Evolutionary conservation across 2,113 vertebrate genomes (phyloP), one percentile per base, ranked within the genome.

Genomic region (Nothocercus julius): DNA sequence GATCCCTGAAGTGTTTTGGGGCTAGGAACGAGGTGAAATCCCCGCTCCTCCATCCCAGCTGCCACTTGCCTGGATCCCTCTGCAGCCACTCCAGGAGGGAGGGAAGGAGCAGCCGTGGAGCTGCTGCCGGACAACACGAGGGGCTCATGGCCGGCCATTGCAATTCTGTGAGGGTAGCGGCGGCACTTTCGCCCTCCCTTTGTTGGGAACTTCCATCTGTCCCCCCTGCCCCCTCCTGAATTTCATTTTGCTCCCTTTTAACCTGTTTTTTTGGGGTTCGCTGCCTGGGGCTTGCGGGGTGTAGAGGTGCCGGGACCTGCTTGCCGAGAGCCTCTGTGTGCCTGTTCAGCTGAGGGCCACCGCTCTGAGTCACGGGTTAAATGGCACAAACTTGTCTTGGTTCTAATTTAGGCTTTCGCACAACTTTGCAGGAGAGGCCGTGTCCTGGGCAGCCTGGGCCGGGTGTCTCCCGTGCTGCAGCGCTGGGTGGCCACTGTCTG

Each of bases 121-220:
- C 0, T 8, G 3, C 92, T 49, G 82, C 77, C 3, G 87, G 89
- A 81, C 88, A 93, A 88, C 95, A 95, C 92, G 82, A 77, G 87
- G 89, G 90, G 92, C 96, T 97, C 80, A 7, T 87, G 95, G 64
- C 91, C 47, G 25, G 89, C 95, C 93, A 85, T 90, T 95, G 93
- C 92, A 95, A 95, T 92, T 87, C 82, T 90, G 54, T 54, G 6
- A 1, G 1, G 89, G 76, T 75, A 79, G 59, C 21, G 30, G 80
- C 59, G 81, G 32, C 66, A 78, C 38, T 53, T 93, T 90, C 0
- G 0, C 42, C 69, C 32, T 79, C 88, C 63, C 79, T 96, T 95
- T 96, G 90, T 96, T 90, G 87, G 83, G 74, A 92, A 74, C 80
- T 93, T 96, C 58, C 38, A 75, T 95, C 74, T 27, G 90, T 81